Base-by-base conservation (phyloP, 2,113 vertebrate genomes). In the Cebus imitator region DNA sequence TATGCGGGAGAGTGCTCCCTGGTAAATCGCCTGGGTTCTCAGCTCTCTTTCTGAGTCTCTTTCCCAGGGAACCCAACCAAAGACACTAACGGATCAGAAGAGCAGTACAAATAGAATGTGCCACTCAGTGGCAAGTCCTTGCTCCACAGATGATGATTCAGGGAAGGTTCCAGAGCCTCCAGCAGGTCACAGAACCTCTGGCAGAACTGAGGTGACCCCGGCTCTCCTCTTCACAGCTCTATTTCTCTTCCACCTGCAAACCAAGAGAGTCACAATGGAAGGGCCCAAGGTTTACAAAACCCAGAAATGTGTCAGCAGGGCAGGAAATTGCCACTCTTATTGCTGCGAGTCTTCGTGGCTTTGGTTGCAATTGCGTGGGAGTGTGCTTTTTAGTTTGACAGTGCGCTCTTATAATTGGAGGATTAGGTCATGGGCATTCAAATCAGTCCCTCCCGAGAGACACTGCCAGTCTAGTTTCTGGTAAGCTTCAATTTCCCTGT, bases 1-100 rank as follows among this genome's bases (percentile, higher is more conserved):
- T 23, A 12, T 35, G 27, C 20, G 2, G 1, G 12, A 6, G 30
- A 32, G 11, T n/a, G 1, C 75, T 13, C 12, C 35, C 11, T 0
- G 3, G 12, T 2, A 5, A 45, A 16, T n/a, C 21, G 1, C 78
- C 35, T 21, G 32, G 1, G 3, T 8, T 21, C 48, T 35, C 9
- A 35, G 32, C 14, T 50, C 52, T 2, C 18, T 40, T 37, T 2
- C 18, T 5, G 48, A 43, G 43, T 72, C 75, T 72, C 21, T 32
- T 66, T 30, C 37, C 68, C 61, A 17, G 50, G n/a, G 72, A 79
- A 50, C 50, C 57, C 86, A 11, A 20, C 25, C 30, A 27, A n/a
- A 79, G 40, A 70, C 13, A 25, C 27, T 21, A 52, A 40, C n/a
- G 0, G 0, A 81, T 52, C 8, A 25, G 43, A 58, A 43, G 32